A percentile compares a stretch with the other conserved stretches of the same genome.
Evolutionary conservation across 2,113 vertebrate species (phyloP).

Genomic region (Catharus minimus): DNA sequence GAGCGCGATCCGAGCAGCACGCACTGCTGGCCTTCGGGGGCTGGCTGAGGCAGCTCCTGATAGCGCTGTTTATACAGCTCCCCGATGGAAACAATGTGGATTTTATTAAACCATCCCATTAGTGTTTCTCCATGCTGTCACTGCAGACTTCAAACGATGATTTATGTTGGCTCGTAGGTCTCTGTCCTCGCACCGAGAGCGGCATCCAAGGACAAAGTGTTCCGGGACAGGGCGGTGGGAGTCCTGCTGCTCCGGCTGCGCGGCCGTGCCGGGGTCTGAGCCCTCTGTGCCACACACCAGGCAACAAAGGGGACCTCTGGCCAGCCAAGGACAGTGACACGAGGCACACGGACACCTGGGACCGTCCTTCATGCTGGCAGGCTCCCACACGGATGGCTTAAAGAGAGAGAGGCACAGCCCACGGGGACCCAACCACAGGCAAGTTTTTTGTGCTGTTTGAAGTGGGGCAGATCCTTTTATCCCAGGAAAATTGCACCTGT

Average conservation of each 20-base stretch:
- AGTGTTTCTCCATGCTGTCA: conserved; percentile 65
- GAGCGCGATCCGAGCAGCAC: not conserved
- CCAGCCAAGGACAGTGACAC: not conserved
- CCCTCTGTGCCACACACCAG: not conserved
- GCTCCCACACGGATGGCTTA: not conserved
- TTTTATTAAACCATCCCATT: conserved; percentile 61
- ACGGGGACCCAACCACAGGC: rapidly evolving
- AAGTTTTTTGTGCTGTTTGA: rapidly evolving
- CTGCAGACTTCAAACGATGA: conserved; percentile 61
- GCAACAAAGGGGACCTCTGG: conserved; percentile 6
- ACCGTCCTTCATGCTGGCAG: not conserved
- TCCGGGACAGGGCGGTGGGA: conserved; percentile 21
- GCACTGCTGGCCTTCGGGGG: not conserved
- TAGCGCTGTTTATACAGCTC: conserved; percentile 56
- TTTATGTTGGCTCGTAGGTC: conserved; percentile 63
- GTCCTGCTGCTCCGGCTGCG: not conserved
- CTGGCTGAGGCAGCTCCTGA: conserved; percentile 35
- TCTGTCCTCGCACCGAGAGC: conserved; percentile 40
- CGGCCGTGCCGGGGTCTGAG: not conserved
- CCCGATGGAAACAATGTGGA: conserved; percentile 61
- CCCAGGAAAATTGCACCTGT: not conserved
- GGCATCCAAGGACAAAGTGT: conserved; percentile 64
- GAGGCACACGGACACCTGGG: not conserved
- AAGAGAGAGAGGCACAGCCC: not conserved
- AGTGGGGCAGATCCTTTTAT: not conserved